Percentiles rank a stretch among this genome's conserved stretches.
These are phyloP conservation scores for Potamarius usumacintae DNA, from an alignment of 2,113 vertebrate genomes.

Conservation along the genomic window DNA sequence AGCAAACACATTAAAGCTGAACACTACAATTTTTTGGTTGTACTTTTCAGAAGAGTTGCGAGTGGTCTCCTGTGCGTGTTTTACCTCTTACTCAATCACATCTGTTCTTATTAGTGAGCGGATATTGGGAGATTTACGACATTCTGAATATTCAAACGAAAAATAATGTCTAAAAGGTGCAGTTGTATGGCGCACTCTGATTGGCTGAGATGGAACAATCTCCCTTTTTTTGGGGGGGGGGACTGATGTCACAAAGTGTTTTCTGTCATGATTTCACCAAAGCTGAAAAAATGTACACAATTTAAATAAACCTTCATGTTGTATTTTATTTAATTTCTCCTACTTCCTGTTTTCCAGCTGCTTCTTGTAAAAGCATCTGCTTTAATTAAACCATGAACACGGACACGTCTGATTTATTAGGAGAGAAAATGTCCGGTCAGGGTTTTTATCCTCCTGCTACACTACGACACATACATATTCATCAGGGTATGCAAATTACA, in stretches of 20 bases:
- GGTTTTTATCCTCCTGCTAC: constrained; percentile 16
- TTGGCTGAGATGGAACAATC: too few relatives aligned
- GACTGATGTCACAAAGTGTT: neutral
- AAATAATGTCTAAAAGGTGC: too few relatives aligned
- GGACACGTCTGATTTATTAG: constrained; percentile 28
- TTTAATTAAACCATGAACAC: constrained; percentile 13
- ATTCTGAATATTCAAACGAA: too few relatives aligned
- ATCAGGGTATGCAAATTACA: constrained; percentile 43
- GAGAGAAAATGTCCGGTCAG: constrained; percentile 11
- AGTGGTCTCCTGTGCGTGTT: neutral
- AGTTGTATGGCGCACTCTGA: too few relatives aligned
- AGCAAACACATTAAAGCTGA: neutral
- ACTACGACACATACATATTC: constrained; percentile 37
- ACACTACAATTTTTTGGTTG: neutral
- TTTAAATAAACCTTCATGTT: neutral
- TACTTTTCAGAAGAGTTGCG: neutral
- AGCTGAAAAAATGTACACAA: neutral
- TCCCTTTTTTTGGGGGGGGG: too few relatives aligned
- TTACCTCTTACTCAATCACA: neutral
- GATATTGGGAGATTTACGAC: neutral
- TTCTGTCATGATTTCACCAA: neutral
- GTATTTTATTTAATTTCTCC: neutral
- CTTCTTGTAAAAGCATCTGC: neutral
- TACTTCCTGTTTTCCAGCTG: neutral
- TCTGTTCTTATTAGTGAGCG: neutral